phyloP scores from a whole-genome alignment of 2,888 invertebrate species.

The Hemicrepidius hirtus region DNA sequence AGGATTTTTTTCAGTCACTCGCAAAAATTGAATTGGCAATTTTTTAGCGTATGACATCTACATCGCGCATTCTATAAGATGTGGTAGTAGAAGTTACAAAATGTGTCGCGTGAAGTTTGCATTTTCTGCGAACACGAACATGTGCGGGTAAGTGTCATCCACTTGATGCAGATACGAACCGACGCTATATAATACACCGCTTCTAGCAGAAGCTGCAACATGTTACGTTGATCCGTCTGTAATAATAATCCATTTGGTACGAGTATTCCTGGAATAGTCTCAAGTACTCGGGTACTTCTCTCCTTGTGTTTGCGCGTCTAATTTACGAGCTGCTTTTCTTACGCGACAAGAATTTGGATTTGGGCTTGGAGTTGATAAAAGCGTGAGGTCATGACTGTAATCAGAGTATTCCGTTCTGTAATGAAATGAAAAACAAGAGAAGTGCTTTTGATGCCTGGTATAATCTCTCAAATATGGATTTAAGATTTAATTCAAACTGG shows the following conservation, averaged over 20 bases:
- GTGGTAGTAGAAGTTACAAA: conserved; percentile 3
- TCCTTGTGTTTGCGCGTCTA: conserved; percentile 28
- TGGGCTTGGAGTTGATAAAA: too few relatives aligned
- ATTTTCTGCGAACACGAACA: conserved; percentile 32
- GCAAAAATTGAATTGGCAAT: too few relatives aligned
- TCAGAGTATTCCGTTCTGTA: too few relatives aligned
- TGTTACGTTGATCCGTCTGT: conserved; percentile 40
- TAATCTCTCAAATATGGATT: too few relatives aligned
- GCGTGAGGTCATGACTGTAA: too few relatives aligned
- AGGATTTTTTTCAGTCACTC: too few relatives aligned
- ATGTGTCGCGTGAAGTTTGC: conserved; percentile 7
- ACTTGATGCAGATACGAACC: conserved; percentile 38
- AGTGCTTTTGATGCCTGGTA: too few relatives aligned
- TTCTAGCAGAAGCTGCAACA: conserved; percentile 31
- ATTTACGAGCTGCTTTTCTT: conserved; percentile 22
- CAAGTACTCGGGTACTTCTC: conserved; percentile 28
- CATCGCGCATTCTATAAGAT: conserved; percentile 6
- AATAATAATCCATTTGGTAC: conserved; percentile 41
- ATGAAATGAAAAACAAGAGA: too few relatives aligned
- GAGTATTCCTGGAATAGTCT: conserved; percentile 36
- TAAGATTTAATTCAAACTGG: too few relatives aligned
- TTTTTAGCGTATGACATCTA: neutral
- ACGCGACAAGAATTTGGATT: too few relatives aligned
- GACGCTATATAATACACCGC: conserved; percentile 20
- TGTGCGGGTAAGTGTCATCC: conserved; percentile 40